These are phyloP conservation scores for Limnephilus marmoratus DNA, from an alignment of 2,888 invertebrate species.

Conservation along the genomic window DNA sequence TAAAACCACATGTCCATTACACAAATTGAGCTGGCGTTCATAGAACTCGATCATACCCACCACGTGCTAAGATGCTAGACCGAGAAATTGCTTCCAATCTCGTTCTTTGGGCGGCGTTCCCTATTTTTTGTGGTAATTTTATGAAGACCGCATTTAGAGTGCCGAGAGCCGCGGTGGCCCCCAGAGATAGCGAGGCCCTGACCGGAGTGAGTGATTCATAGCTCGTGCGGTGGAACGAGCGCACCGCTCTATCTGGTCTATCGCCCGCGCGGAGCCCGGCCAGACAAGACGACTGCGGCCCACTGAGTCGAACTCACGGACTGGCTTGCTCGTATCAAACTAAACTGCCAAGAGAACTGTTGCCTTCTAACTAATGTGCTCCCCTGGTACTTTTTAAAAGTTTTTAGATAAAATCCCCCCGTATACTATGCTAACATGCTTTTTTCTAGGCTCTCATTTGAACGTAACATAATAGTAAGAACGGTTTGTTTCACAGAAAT, in stretches of 20 bases:
- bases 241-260: neutral
- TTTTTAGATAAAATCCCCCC: neutral
- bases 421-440: neutral
- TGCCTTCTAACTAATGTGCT: neutral
- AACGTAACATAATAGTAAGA: too few relatives aligned
- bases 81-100: constrained; percentile 13
- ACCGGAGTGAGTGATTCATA: constrained; percentile 39
- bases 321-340: neutral
- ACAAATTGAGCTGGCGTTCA: constrained; percentile 14
- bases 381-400: neutral
- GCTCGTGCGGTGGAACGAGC: constrained; percentile 9
- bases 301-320: neutral
- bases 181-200: constrained; percentile 31
- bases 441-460: neutral
- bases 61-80: neutral
- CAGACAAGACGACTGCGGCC: constrained; percentile 31
- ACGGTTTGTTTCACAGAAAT: too few relatives aligned
- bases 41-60: neutral
- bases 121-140: constrained; percentile 42
- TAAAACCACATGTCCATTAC: constrained; percentile 21
- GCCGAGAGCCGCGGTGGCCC: constrained; percentile 12
- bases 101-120: constrained; percentile 4
- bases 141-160: constrained; percentile 32
- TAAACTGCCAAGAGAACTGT: neutral
- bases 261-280: neutral